phyloP scores from a whole-genome alignment of 2,113 vertebrate species.

The Vanacampus margaritifer region DNA sequence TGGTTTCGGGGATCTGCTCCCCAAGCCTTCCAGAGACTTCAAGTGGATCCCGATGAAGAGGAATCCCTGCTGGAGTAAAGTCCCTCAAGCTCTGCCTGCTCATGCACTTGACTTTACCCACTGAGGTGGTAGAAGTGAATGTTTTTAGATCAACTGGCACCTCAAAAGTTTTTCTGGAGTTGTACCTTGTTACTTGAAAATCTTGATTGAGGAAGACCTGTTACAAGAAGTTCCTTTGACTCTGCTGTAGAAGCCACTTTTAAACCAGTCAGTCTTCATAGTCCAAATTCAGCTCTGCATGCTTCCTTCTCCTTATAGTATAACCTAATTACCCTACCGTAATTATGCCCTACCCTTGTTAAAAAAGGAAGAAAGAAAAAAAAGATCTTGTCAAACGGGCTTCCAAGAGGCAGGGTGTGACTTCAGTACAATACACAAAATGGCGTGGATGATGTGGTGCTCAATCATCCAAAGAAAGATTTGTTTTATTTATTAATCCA shows the following conservation, averaged over 20 bases:
- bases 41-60: slow-evolving; percentile 75
- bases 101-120: slow-evolving; percentile 24
- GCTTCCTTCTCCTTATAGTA: neutral
- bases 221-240: neutral
- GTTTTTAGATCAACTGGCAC: neutral
- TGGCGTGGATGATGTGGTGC: neutral
- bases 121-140: neutral
- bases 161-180: neutral
- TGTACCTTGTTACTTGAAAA: neutral
- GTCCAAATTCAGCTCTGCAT: neutral
- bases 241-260: neutral
- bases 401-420: neutral
- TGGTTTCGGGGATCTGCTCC: slow-evolving; percentile 26
- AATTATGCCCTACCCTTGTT: neutral
- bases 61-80: slow-evolving; percentile 79
- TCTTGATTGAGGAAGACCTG: neutral
- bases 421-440: neutral
- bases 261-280: neutral
- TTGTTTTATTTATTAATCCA: neutral
- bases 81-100: neutral
- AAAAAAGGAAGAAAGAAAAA: neutral
- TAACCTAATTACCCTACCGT: neutral
- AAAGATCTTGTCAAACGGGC: neutral
- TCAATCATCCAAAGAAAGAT: neutral
- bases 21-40: slow-evolving; percentile 78